A percentile compares a stretch with the other conserved stretches of the same genome.
Conservation (phyloP, 2,888 invertebrate species). For the Blastobasis lacticolella region DNA sequence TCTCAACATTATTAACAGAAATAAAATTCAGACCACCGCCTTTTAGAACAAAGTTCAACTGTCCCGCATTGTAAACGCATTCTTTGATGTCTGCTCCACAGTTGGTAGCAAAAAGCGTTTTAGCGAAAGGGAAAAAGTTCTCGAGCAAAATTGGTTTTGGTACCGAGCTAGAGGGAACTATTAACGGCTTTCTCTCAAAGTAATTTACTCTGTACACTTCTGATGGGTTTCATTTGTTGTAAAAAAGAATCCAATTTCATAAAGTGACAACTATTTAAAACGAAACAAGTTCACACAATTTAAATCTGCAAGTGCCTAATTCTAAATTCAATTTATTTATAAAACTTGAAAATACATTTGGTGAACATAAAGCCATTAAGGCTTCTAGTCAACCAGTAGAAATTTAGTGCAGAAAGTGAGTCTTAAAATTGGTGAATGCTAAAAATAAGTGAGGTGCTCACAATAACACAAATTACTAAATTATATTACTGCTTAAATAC, state of each 20-base stretch:
- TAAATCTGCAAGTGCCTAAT: not conserved
- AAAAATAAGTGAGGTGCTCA: too few species aligned
- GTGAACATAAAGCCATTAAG: too few species aligned
- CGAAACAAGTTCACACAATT: not conserved
- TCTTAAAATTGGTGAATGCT: too few species aligned
- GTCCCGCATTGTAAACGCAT: constrained; percentile 30
- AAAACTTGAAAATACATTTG: not conserved
- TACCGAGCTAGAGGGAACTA: constrained; percentile 26
- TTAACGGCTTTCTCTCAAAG: constrained; percentile 26
- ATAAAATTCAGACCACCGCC: not conserved
- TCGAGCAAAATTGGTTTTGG: constrained; percentile 35
- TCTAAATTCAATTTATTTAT: not conserved
- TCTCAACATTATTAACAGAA: not conserved
- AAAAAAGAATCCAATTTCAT: constrained; percentile 14
- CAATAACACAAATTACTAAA: too few species aligned
- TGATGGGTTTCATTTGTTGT: constrained; percentile 19
- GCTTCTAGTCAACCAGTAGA: not conserved
- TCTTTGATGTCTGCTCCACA: constrained; percentile 40
- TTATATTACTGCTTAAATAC: too few species aligned
- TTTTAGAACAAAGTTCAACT: constrained; percentile 18
- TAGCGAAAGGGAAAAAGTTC: constrained; percentile 30
- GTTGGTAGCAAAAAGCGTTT: constrained; percentile 35
- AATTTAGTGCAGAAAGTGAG: too few species aligned
- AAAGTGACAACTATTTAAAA: not conserved
- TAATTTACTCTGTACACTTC: constrained; percentile 1